Percentiles rank a stretch among this genome's conserved stretches.
phyloP scores from a whole-genome alignment of 2,797 vertebrate species.

The Ctenopoma kingsleyae region DNA sequence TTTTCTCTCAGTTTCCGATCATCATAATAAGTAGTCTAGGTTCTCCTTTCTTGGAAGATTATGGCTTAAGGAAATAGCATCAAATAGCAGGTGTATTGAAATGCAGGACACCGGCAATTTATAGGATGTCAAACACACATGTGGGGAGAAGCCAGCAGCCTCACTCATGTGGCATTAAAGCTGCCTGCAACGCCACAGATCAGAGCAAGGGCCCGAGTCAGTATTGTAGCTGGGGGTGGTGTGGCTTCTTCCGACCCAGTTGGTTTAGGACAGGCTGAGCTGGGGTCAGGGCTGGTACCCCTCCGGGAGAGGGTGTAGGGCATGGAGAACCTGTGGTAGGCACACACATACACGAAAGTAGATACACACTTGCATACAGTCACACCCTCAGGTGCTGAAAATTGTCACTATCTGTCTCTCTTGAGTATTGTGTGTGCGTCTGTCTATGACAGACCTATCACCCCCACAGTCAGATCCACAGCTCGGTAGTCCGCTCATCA shows the following conservation, averaged over 20 bases:
- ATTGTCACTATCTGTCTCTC: conserved; percentile 70
- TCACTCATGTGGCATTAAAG: conserved; percentile 54
- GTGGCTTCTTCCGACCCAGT: conserved; percentile 74
- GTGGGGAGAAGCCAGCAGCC: conserved; percentile 47
- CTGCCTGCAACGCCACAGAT: conserved; percentile 29
- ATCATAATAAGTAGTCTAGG: conserved; percentile 90
- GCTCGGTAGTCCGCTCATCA: conserved; percentile 66
- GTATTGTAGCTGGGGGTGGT: conserved; percentile 59
- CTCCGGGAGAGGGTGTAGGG: conserved; percentile 54
- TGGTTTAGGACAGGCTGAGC: conserved; percentile 69
- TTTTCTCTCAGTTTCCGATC: conserved; percentile 85
- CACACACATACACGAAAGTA: conserved; percentile 35
- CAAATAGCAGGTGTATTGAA: conserved; percentile 83
- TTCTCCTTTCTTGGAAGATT: conserved; percentile 91
- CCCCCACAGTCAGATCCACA: conserved; percentile 65
- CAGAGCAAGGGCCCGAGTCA: conserved; percentile 34
- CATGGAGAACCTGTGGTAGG: conserved; percentile 27
- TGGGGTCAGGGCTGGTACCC: conserved; percentile 72
- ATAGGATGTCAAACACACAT: conserved; percentile 93
- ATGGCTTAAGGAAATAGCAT: conserved; percentile 92
- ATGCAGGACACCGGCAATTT: conserved; percentile 92
- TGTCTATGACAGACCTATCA: conserved; percentile 67
- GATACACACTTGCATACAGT: conserved; percentile 40
- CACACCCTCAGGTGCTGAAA: conserved; percentile 71
- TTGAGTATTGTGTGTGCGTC: conserved; percentile 43